A percentile compares a stretch with the other conserved stretches of the same genome.
phyloP scores from a whole-genome alignment of 1,140 invertebrate genomes.

The Diorhabda sublineata region DNA sequence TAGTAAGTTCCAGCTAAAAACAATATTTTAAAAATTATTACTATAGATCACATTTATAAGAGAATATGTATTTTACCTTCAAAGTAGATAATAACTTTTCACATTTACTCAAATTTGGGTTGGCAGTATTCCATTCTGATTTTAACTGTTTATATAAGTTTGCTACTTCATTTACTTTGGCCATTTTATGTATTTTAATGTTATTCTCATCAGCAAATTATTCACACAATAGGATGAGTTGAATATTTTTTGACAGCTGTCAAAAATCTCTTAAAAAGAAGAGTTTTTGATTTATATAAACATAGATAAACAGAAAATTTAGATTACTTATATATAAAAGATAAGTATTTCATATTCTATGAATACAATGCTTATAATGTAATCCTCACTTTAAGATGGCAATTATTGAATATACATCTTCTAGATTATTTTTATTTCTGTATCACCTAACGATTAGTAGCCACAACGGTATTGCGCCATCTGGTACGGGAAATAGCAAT shows the following conservation, averaged over 20 bases:
- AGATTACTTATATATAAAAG: too few relatives aligned
- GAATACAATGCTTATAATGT: too few relatives aligned
- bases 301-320: too few relatives aligned
- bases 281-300: too few relatives aligned
- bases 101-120: constrained; percentile 67
- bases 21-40: constrained; percentile 10
- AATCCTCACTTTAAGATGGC: too few relatives aligned
- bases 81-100: constrained; percentile 67
- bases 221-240: neutral
- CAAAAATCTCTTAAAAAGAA: neutral
- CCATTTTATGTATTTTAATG: constrained; percentile 48
- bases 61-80: constrained; percentile 54
- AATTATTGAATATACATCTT: too few relatives aligned
- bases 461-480: too few relatives aligned
- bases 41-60: constrained; percentile 8
- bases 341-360: too few relatives aligned
- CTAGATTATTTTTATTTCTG: too few relatives aligned
- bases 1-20: constrained; percentile 74
- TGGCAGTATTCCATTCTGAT: constrained; percentile 66
- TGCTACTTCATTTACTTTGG: constrained; percentile 61
- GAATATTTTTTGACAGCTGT: neutral
- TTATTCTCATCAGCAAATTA: neutral
- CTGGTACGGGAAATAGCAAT: too few relatives aligned
- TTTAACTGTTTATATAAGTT: constrained; percentile 68
- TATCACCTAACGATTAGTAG: too few relatives aligned